A percentile compares a stretch with the other conserved stretches of the same genome.
Conservation (phyloP, 2,888 invertebrate genomes). For the Xanthia togata region DNA sequence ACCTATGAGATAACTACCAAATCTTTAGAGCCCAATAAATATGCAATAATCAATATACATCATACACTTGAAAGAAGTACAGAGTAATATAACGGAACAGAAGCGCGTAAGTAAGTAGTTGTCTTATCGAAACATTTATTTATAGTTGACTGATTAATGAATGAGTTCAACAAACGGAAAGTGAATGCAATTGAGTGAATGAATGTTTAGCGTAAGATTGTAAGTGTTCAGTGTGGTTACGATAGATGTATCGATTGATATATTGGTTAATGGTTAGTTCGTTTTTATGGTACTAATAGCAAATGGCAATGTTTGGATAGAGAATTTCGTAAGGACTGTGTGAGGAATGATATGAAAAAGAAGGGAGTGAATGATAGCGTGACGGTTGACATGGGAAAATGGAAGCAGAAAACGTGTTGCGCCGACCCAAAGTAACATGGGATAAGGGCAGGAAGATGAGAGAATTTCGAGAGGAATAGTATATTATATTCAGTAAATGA, state of each 20-base stretch:
- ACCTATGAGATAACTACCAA: conserved; percentile 15
- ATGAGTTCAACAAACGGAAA: conserved; percentile 62
- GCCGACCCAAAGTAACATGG: not conserved
- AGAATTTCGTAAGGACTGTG: not conserved
- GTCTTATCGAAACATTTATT: conserved; percentile 60
- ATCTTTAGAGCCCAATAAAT: conserved; percentile 49
- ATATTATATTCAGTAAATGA: not conserved
- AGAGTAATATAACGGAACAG: conserved; percentile 37
- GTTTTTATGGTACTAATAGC: not conserved
- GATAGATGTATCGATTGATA: conserved; percentile 25
- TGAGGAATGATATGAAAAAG: not conserved
- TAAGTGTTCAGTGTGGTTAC: conserved; percentile 26
- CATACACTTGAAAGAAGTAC: conserved; percentile 38
- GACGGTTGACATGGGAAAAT: not conserved
- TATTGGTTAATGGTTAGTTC: conserved; percentile 19
- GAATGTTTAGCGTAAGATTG: conserved; percentile 47
- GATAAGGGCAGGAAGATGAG: not conserved
- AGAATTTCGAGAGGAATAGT: not conserved
- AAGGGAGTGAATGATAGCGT: not conserved
- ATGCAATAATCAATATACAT: conserved; percentile 48
- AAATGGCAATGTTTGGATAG: not conserved
- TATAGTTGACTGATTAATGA: conserved; percentile 63
- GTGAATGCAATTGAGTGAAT: conserved; percentile 55
- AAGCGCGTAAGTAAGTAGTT: conserved; percentile 43
- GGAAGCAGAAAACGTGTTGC: not conserved